phyloP scores from a whole-genome alignment of 2,797 vertebrate species.

The Gymnoscopelus braueri region DNA sequence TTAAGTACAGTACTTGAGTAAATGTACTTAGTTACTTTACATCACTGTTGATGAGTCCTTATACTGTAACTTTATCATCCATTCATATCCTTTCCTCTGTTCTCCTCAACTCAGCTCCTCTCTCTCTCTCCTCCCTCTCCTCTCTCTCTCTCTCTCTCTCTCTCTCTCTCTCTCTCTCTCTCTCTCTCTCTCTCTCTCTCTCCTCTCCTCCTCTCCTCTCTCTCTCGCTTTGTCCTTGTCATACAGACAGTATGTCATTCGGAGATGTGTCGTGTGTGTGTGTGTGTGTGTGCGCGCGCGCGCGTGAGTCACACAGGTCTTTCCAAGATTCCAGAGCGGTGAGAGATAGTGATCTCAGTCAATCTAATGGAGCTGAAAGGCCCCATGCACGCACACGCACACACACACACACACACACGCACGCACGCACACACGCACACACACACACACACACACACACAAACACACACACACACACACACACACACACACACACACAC shows the following conservation, averaged over 20 bases:
- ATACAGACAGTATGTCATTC: constrained; percentile 28
- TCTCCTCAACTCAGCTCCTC: background rate
- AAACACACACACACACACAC: no score
- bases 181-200: background rate
- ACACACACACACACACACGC: no score
- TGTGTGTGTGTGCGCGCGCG: constrained; percentile 23
- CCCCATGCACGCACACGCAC: background rate
- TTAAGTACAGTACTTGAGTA: no score
- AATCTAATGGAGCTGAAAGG: constrained; percentile 68
- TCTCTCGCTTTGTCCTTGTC: constrained; percentile 57
- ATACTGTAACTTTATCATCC: background rate
- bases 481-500: no score
- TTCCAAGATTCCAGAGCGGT: constrained; percentile 56
- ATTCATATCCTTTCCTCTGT: background rate
- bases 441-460: no score
- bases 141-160: constrained; percentile 10
- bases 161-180: background rate
- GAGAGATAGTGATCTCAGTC: constrained; percentile 67
- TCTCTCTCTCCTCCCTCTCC: background rate
- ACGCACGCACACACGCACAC: no score
- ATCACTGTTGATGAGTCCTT: no score
- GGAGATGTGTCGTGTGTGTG: constrained; percentile 12
- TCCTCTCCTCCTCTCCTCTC: constrained; percentile 10
- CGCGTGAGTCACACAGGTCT: constrained; percentile 51
- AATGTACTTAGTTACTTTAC: no score